phyloP scores from a whole-genome alignment of 1,140 invertebrate species.

The Cherax destructor region DNA sequence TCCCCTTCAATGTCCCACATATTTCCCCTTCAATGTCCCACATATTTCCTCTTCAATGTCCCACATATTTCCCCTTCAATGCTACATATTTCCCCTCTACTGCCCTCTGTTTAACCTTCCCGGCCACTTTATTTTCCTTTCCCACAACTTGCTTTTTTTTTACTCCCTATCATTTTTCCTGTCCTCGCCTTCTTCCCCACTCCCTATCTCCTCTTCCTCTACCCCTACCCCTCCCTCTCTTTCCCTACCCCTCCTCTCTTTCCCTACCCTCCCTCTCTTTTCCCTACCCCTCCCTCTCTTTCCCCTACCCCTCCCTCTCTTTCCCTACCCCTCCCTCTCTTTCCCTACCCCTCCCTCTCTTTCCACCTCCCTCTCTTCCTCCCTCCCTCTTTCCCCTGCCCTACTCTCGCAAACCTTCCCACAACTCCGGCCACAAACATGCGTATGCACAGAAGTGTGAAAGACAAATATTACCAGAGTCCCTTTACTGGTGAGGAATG shows the following conservation, averaged over 20 bases:
- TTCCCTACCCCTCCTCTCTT: background rate
- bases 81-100: too few relatives aligned
- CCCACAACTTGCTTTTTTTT: too few relatives aligned
- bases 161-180: background rate
- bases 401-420: background rate
- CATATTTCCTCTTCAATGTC: too few relatives aligned
- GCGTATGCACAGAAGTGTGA: conserved; percentile 17
- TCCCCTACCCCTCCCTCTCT: background rate
- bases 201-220: background rate
- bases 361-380: background rate
- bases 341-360: background rate
- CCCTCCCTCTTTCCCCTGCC: background rate
- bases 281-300: background rate
- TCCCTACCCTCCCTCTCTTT: background rate
- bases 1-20: too few relatives aligned
- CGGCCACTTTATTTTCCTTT: too few relatives aligned
- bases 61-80: too few relatives aligned
- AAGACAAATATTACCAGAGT: background rate
- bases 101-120: too few relatives aligned
- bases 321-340: background rate
- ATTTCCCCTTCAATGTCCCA: too few relatives aligned
- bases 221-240: conserved; percentile 6
- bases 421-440: conserved; percentile 2
- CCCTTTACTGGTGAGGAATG: background rate
- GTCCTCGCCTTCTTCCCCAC: background rate